Base-by-base conservation (phyloP, 2,113 vertebrate genomes). In the Esox niger region DNA sequence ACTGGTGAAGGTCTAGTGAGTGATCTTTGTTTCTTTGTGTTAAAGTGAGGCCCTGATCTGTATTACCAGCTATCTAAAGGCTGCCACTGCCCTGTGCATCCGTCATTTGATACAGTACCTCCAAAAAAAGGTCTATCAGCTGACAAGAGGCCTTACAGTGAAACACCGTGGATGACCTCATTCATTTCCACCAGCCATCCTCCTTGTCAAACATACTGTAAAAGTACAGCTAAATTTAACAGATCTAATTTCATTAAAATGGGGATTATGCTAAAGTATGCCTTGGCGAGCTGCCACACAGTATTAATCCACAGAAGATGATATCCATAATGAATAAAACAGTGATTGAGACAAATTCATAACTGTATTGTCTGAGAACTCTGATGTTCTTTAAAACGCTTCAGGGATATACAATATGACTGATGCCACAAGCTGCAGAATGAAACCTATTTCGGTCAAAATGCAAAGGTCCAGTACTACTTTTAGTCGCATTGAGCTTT, bases 1-100 rank as follows among this genome's bases (percentile, higher is more conserved):
- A 84, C 64, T 87, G 89, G 85, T 90, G 85, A 88, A 79, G 85
- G 85, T 91, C 79, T 87, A 88, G 73, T 88, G 75, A 86, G 81
- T 91, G 80, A 82, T 70, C 31, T 83, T 78, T 86, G 83, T 90
- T 89, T 86, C 73, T 84, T 82, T 88, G 88, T 90, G 87, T 86
- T 89, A 86, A 79, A 82, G 80, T 91, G 78, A 86, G 86, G 84
- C 82, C 79, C 81, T 82, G 75, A 81, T 74, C 80, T 85, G 81
- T 87, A 86, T 84, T 79, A 83, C 81, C 84, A 86, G 80, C 81
- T 79, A 77, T 69, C 84, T 82, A 55, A 74, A 83, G 88, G 78
- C 84, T 87, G 79, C 83, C 88, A 87, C 89, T 88, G 86, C 84
- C 86, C 85, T 85, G 79, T 60, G 64, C 84, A 73, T 85, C 33